Evolutionary conservation across 1,140 invertebrate genomes (phyloP), one percentile per base, ranked within the genome.

Genomic region (Brachionus koreanus): DNA sequence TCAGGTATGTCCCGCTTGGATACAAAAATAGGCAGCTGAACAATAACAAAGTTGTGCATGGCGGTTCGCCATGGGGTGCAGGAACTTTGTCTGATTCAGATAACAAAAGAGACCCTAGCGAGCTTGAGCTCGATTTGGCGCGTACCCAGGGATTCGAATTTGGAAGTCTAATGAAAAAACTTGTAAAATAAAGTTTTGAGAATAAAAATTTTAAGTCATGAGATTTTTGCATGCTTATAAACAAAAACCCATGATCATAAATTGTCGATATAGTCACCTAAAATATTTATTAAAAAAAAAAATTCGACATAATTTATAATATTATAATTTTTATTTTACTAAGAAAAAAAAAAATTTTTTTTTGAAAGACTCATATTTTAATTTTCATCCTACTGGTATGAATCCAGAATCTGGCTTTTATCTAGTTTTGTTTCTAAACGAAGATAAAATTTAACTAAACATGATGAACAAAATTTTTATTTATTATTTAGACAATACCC

Each of bases 51-150:
- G 52, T 12, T 12, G 16, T 67, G 12, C 57, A 82, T 69, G 35
- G 77, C 39, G 77, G 77, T 6, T 82, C 77, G 39, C 23, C 61
- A 33, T 82, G 46, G 6, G 77, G 77, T 49, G 33, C 35, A 16
- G 57, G 77, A 19, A 82, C 37, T 65, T 9, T 82, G 5, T 57
- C 57, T 23, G 25, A 46, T 82, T 35, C 35, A 23, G 16, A 82
- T 46, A 37, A 37, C n/a, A 69, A 37, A 9, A 10, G 37, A 69
- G 9, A 37, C 1, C 49, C 19, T 0, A 29, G 7, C 52, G 16
- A 82, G 16, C 16, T 67, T 12, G 61, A 43, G 49, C 6, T 82
- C n/a, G 16, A 49, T 3, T 16, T 61, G n/a, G 74, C 74, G 0
- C 23, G 57, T 12, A 57, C n/a, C 16, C 49, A 76, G 10, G 46